phyloP scores from a whole-genome alignment of 1,140 invertebrate genomes.

The Trachymyrmex septentrionalis region DNA sequence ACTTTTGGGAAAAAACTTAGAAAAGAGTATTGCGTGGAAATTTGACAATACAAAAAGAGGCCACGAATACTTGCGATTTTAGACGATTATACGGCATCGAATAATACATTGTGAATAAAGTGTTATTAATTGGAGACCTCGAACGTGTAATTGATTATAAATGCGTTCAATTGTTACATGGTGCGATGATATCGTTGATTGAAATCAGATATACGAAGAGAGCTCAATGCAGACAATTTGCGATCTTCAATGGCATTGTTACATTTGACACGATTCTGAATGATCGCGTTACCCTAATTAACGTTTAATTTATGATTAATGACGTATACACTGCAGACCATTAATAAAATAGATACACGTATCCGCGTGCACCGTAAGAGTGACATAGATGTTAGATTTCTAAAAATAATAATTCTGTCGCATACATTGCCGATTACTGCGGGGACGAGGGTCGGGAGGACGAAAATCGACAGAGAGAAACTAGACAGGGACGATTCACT shows the following conservation, averaged over 20 bases:
- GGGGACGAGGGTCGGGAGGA: background rate
- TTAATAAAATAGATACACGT: background rate
- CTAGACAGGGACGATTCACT: background rate
- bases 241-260: conserved; percentile 4
- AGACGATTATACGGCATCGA: background rate
- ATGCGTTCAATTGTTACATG: background rate
- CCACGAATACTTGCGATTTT: background rate
- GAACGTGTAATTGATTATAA: conserved; percentile 17
- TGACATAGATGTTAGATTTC: background rate
- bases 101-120: background rate
- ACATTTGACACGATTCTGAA: conserved; percentile 3
- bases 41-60: background rate
- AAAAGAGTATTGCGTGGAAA: background rate
- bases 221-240: background rate
- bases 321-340: background rate
- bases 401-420: background rate
- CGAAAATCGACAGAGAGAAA: background rate
- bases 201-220: conserved; percentile 5
- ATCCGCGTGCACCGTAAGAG: background rate
- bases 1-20: background rate
- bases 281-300: conserved; percentile 1
- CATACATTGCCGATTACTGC: background rate
- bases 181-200: conserved; percentile 4
- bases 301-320: conserved; percentile 13
- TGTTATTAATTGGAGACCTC: conserved; percentile 14